Evolutionary conservation across 2,113 vertebrate species (phyloP).

Genomic region (Thymallus thymallus): DNA sequence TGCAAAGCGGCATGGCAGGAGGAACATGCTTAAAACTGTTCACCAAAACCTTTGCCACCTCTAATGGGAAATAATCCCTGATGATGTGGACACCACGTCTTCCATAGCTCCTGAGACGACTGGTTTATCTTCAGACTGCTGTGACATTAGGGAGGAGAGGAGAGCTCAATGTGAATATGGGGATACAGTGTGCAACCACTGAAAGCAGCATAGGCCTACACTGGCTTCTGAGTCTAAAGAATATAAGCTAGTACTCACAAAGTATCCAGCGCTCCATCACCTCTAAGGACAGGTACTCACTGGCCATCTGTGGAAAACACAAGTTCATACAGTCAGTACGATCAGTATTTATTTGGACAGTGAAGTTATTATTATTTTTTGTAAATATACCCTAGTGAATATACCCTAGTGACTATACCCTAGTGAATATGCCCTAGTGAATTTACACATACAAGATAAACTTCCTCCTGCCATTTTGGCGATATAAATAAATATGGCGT

Average conservation of each 20-base stretch:
- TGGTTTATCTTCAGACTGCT: conserved; percentile 76
- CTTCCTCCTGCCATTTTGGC: background rate
- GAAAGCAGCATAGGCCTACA: background rate
- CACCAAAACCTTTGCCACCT: too few species aligned
- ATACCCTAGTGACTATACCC: too few species aligned
- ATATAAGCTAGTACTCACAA: conserved; percentile 73
- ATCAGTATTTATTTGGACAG: background rate
- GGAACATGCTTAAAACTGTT: too few species aligned
- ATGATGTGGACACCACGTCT: conserved; percentile 80
- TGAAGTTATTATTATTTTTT: too few species aligned
- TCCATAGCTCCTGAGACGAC: conserved; percentile 85
- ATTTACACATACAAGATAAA: background rate
- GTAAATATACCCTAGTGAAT: too few species aligned
- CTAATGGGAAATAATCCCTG: conserved; percentile 75
- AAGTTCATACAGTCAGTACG: conserved; percentile 2
- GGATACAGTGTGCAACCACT: background rate
- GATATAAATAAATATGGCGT: conserved; percentile 22
- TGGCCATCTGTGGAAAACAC: conserved; percentile 76
- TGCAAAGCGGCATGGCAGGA: too few species aligned
- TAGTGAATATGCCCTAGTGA: too few species aligned
- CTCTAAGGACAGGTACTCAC: conserved; percentile 90
- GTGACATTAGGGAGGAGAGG: conserved; percentile 73
- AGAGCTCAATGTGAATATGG: too few species aligned
- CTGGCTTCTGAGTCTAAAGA: background rate
- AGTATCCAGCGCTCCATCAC: conserved; percentile 93